Evolutionary conservation across 2,797 vertebrate species (phyloP).

Genomic region (Anisognathus igniventris): DNA sequence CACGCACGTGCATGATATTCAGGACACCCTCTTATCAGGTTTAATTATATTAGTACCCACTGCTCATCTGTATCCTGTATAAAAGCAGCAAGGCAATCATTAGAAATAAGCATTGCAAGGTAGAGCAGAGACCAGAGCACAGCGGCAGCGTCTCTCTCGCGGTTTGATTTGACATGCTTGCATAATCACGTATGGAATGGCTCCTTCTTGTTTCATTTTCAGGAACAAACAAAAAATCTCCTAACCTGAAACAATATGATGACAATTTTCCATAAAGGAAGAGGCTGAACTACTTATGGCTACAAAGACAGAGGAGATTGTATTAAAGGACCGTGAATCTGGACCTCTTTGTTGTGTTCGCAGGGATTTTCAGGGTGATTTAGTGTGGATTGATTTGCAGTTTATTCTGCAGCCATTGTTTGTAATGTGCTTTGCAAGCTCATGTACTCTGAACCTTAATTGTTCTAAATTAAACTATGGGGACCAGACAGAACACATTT

Average conservation of each 20-base stretch:
- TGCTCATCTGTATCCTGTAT: constrained; percentile 50
- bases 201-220: neutral
- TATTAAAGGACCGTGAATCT: constrained; percentile 57
- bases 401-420: constrained; percentile 79
- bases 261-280: constrained; percentile 39
- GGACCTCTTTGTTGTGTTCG: constrained; percentile 67
- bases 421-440: constrained; percentile 81
- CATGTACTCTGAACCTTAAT: constrained; percentile 79
- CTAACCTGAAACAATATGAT: neutral
- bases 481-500: constrained; percentile 77
- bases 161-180: neutral
- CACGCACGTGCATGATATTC: constrained; percentile 19
- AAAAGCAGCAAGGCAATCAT: constrained; percentile 48
- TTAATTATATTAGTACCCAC: constrained; percentile 46
- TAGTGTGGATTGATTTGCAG: constrained; percentile 80
- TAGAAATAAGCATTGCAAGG: neutral
- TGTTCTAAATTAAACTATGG: constrained; percentile 82
- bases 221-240: neutral
- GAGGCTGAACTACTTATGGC: constrained; percentile 22
- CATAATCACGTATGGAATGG: neutral
- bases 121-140: neutral
- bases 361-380: constrained; percentile 77
- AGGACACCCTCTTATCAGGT: constrained; percentile 49
- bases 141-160: neutral
- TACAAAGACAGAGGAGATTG: constrained; percentile 40